Evolutionary conservation across 2,113 vertebrate genomes (phyloP), one percentile per base, ranked within the genome.

Genomic region (Hassar affinis): DNA sequence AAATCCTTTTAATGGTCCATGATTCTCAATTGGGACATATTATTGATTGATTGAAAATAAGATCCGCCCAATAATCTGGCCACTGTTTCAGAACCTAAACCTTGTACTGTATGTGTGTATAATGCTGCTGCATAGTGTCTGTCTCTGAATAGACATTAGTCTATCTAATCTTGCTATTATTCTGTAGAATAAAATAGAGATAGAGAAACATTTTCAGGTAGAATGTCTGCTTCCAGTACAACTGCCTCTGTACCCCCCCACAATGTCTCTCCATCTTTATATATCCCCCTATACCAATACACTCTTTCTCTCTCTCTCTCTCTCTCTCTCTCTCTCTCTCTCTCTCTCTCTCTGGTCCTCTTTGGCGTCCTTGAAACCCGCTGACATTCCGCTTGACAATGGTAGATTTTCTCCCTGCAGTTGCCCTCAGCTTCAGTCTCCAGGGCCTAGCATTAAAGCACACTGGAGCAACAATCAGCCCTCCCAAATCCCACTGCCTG

Each of bases 301-400:
- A 15, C 51, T 25, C 49, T 25, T 54, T 18, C 52, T 15, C 66
- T 77, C 22, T 56, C 25, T 42, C 42, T 25, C 52, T 62, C 54
- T 66, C 64, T 66, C 64, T 86, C 25, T 25, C 56, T 75, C 49
- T 56, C 25, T 25, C 38, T 81, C 61, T 57, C 25, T n/a, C 49
- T 76, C 61, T 57, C 15, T 27, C 42, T 69, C 42, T 61, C 51
- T 68, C 54, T 77, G 47, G 62, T 74, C 51, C 78, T 76, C 77
- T 59, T 49, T 71, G 81, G 83, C 62, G 85, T 89, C 87, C 69
- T 84, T 75, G 54, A 86, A 87, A 87, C 83, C 78, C n/a, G 68
- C 84, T 79, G 87, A 88, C 87, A 90, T 90, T 88, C 90, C 80
- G 49, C 76, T 72, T 68, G 80, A 91, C 90, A 91, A 89, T 88